Percentiles rank a stretch among this genome's conserved stretches.
phyloP scores from a whole-genome alignment of 2,888 invertebrate genomes.

The Halocaridina rubra region DNA sequence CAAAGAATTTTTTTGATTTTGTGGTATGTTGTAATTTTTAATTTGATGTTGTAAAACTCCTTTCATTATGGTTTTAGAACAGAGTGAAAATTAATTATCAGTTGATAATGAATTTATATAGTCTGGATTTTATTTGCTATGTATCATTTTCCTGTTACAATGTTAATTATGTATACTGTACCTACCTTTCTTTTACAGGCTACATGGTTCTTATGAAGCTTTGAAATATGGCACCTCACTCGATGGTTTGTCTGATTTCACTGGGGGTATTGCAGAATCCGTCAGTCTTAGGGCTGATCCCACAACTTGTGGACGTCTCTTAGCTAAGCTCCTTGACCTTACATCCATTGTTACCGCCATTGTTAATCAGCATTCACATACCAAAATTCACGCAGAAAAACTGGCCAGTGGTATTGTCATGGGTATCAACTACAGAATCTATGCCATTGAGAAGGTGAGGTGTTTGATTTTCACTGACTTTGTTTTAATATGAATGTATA shows the following conservation, averaged over 20 bases:
- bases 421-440: slow-evolving; percentile 83
- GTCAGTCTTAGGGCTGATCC: slow-evolving; percentile 79
- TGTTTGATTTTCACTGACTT: too few relatives aligned
- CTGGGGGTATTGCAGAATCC: slow-evolving; percentile 89
- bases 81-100: too few relatives aligned
- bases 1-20: too few relatives aligned
- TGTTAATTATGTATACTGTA: too few relatives aligned
- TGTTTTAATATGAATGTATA: too few relatives aligned
- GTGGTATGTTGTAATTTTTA: too few relatives aligned
- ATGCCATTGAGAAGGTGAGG: slow-evolving; percentile 78
- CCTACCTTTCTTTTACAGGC: slow-evolving; percentile 70
- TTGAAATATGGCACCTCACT: slow-evolving; percentile 90
- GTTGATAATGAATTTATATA: too few relatives aligned
- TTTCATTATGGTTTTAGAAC: too few relatives aligned
- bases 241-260: slow-evolving; percentile 88
- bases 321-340: slow-evolving; percentile 80
- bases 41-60: too few relatives aligned
- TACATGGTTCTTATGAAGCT: slow-evolving; percentile 93
- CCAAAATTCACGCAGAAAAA: slow-evolving; percentile 70
- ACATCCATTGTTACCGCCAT: slow-evolving; percentile 87
- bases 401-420: slow-evolving; percentile 79
- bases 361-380: slow-evolving; percentile 70
- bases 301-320: slow-evolving; percentile 76
- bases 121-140: too few relatives aligned
- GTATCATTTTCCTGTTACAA: too few relatives aligned